Base-by-base conservation (phyloP, 2,888 invertebrate genomes). In the Amorpha juglandis region DNA sequence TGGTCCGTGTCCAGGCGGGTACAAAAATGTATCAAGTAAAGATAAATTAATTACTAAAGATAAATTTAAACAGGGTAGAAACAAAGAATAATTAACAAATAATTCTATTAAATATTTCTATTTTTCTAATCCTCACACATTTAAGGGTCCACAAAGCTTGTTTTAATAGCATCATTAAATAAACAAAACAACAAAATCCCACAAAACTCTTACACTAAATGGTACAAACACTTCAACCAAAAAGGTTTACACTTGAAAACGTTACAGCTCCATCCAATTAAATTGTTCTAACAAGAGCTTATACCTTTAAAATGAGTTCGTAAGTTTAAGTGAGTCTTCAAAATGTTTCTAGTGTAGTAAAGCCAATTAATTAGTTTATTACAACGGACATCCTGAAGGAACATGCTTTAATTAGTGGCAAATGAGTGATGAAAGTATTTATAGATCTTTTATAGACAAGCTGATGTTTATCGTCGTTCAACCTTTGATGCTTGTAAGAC, bases 351-450 rank as follows among this genome's bases (percentile, higher is more conserved):
- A 55, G 55, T 35, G 19, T 38, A 33, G n/a, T n/a, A 55, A 55
- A 38, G 19, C 6, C 38, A 42, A 58, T 58, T 58, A 58, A 42
- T 58, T 19, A 19, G 50, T 50, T 8, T 11, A 19, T 48, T 55
- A 58, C 38, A 55, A 42, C 42, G 38, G 19, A 38, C 3, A 52
- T 14, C 6, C 58, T n/a, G 9, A 19, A 12, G 19, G 19, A 38
- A 42, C 58, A 48, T 19, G 19, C 50, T 11, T 42, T 42, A 58
- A 58, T 58, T 58, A 58, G 58, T 42, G 19, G 42, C 12, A 42
- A 58, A 58, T 58, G 58, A 58, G 16, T n/a, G 8, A 19, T 58
- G 19, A 58, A 19, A 38, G 3, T 58, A 58, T 58, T 58, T 38
- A 58, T 55, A 55, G 55, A 38, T 38, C 9, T 21, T 42, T 42